These are phyloP conservation scores for Deroplatys truncata DNA, from an alignment of 2,888 invertebrate genomes.

Conservation along the genomic window DNA sequence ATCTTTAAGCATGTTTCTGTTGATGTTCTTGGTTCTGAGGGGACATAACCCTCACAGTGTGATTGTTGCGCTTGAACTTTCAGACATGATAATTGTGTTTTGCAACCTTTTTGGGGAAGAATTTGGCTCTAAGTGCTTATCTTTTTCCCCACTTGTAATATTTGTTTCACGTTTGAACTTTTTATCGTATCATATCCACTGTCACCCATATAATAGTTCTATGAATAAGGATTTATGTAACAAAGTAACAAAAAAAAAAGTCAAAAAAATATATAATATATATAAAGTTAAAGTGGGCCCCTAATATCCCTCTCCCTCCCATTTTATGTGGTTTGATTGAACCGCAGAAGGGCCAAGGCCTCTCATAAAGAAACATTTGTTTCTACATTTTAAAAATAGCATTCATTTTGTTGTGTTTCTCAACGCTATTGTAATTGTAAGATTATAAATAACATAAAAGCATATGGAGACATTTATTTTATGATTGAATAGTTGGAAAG, in stretches of 20 bases:
- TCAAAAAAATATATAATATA: slow-evolving; percentile 4
- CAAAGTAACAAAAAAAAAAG: slow-evolving; percentile 9
- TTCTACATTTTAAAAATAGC: slow-evolving; percentile 27
- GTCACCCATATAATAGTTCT: slow-evolving; percentile 21
- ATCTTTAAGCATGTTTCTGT: not conserved
- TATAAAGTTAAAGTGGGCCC: slow-evolving; percentile 21
- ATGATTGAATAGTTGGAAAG: not conserved
- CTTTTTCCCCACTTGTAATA: slow-evolving; percentile 1
- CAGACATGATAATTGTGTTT: slow-evolving; percentile 9
- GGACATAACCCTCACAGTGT: not conserved
- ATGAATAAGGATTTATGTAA: slow-evolving; percentile 25
- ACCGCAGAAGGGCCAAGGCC: not conserved
- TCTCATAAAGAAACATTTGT: slow-evolving; percentile 10
- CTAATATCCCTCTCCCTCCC: slow-evolving; percentile 12
- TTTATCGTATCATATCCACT: slow-evolving; percentile 17
- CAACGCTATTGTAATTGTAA: slow-evolving; percentile 27
- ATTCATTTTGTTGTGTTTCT: slow-evolving; percentile 28
- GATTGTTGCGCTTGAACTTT: slow-evolving; percentile 8
- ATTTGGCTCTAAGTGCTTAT: not conserved
- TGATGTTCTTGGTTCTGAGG: not conserved
- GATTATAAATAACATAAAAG: slow-evolving; percentile 27
- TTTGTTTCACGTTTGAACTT: slow-evolving; percentile 20
- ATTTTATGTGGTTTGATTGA: slow-evolving; percentile 16
- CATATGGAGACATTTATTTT: slow-evolving; percentile 28
- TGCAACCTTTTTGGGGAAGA: slow-evolving; percentile 9